Base-by-base conservation (phyloP, 2,113 vertebrate species). In the Paedocypris sp. region DNA sequence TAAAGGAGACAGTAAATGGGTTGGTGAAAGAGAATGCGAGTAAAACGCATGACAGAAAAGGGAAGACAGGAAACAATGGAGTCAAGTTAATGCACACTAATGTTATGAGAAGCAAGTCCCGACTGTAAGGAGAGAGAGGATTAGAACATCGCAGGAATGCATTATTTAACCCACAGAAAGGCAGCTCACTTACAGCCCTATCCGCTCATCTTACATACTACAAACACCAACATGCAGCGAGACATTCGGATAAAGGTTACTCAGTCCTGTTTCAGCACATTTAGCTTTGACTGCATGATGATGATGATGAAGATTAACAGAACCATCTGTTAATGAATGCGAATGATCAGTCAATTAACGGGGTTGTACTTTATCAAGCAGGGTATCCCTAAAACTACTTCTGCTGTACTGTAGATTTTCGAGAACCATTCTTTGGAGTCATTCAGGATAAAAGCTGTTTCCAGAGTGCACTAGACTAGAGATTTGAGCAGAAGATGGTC, bases 111-210 rank as follows among this genome's bases (percentile, higher is more conserved):
- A 41, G 31, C 47, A 53, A 70, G 58, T 60, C 22, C 5, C 22
- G 18, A 25, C 52, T 62, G 62, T 60, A 68, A 68, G 60, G 42
- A 63, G 52, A 68, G 66, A 68, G 46, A 62, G 51, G 26, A 18
- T 54, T 49, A 64, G 62, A 50, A 50, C 41, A 51, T 42, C 41
- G 23, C 33, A 60, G 54, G 47, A 49, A 64, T 71, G 65, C 69
- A 71, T 71, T 71, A 71, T 71, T 71, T 22, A 64, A 51, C 46
- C 35, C 58, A 64, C 32, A 71, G 32, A 59, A 54, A 54, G 54
- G 60, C 42, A 49, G 64, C 69, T 64, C 69, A 45, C 65, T 64
- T 61, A 57, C 69, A 56, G 43, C 15, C 67, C 29, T 20, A n/a
- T 45, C 56, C 38, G 28, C 63, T 66, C 63, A 59, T 36, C 47